A percentile compares a stretch with the other conserved stretches of the same genome.
Evolutionary conservation across 2,113 vertebrate species (phyloP).

Genomic region (Chloroceryle aenea): DNA sequence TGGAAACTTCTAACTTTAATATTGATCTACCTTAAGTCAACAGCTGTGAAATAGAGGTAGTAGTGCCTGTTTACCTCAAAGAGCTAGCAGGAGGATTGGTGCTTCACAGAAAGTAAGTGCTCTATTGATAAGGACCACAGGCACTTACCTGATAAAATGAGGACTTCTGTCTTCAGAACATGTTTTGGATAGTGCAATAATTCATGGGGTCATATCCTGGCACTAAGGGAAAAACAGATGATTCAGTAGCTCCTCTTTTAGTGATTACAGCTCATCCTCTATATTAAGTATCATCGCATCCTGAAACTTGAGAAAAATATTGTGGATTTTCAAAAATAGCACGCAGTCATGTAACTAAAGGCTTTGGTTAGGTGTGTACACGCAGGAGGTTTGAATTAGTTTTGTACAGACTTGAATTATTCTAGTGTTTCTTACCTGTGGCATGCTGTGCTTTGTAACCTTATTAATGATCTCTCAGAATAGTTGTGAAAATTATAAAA

Average conservation of each 20-base stretch:
- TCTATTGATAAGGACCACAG: not conserved
- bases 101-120: not conserved
- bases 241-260: not conserved
- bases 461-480: not conserved
- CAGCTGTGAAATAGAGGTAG: not conserved
- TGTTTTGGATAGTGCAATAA: not conserved
- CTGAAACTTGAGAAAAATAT: not conserved
- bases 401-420: not conserved
- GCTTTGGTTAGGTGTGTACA: not conserved
- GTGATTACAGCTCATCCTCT: not conserved
- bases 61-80: not conserved
- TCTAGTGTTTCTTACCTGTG: not conserved
- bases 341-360: not conserved
- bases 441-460: not conserved
- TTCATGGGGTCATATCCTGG: not conserved
- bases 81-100: not conserved
- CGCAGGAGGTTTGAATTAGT: not conserved
- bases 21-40: not conserved
- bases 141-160: not conserved
- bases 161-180: not conserved
- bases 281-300: not conserved
- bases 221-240: not conserved
- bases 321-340: not conserved
- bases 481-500: slow-evolving; percentile 45
- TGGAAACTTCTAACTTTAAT: not conserved